Percentiles rank a stretch among this genome's conserved stretches.
Conservation (phyloP, 92 coral and sea anemone species). For the Epizoanthus stellaris region DNA sequence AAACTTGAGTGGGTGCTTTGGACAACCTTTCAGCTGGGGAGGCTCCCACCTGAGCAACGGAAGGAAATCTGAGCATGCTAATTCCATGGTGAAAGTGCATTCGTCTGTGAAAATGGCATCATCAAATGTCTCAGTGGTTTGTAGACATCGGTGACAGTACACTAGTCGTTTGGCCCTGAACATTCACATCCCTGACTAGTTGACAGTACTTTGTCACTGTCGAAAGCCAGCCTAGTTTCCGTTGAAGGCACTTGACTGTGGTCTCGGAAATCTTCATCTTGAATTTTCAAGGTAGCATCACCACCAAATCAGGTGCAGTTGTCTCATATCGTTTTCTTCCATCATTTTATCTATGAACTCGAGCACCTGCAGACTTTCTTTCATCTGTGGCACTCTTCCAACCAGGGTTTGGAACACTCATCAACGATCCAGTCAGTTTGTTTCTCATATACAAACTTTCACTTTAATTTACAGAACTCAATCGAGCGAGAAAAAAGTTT, state of each 20-base stretch:
- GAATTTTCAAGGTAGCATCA: neutral
- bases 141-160: too few species aligned
- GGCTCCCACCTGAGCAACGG: slow-evolving; percentile 44
- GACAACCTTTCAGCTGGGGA: slow-evolving; percentile 24
- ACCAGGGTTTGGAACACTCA: too few species aligned
- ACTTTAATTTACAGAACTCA: too few species aligned
- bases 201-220: slow-evolving; percentile 20
- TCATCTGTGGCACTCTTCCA: too few species aligned
- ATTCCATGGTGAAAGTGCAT: slow-evolving; percentile 25
- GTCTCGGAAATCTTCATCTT: slow-evolving; percentile 19
- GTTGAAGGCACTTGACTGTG: neutral
- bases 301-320: slow-evolving; percentile 7
- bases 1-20: slow-evolving; percentile 24
- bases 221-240: slow-evolving; percentile 25
- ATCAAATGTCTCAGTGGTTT: slow-evolving; percentile 16
- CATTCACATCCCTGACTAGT: slow-evolving; percentile 17
- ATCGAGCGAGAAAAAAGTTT: too few species aligned
- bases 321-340: slow-evolving; percentile 37
- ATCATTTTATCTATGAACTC: slow-evolving; percentile 7
- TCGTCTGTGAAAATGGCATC: slow-evolving; percentile 34
- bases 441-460: too few species aligned
- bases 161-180: neutral
- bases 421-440: too few species aligned
- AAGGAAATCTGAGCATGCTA: slow-evolving; percentile 29
- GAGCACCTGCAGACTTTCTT: neutral